Conservation (phyloP, 2,888 invertebrate genomes). For the Zaprionus bogoriensis region DNA sequence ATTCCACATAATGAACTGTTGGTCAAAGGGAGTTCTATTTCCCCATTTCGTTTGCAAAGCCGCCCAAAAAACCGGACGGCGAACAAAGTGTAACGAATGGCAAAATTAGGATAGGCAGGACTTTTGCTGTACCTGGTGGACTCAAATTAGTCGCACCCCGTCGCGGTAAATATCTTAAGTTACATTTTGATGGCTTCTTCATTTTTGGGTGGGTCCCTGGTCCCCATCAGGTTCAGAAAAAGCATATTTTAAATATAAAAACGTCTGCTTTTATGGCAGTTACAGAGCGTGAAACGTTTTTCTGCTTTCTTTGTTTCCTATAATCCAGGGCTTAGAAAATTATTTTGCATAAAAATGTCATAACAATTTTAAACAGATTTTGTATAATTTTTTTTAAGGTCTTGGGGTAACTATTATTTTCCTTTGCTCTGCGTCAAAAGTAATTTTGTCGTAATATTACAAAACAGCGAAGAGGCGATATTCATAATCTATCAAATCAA, state of each 20-base stretch:
- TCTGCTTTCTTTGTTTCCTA: conserved; percentile 19
- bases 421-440: neutral
- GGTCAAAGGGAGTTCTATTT: conserved; percentile 33
- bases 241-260: conserved; percentile 69
- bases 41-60: conserved; percentile 46
- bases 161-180: conserved; percentile 63
- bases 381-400: conserved; percentile 32
- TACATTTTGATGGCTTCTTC: conserved; percentile 76
- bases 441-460: conserved; percentile 23
- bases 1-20: conserved; percentile 81
- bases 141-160: conserved; percentile 68
- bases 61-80: conserved; percentile 14
- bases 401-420: conserved; percentile 13
- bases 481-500: too few relatives aligned
- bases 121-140: conserved; percentile 38
- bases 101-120: conserved; percentile 52
- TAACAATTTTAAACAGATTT: conserved; percentile 75
- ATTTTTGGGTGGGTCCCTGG: conserved; percentile 51
- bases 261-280: conserved; percentile 54
- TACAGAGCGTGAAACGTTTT: conserved; percentile 27
- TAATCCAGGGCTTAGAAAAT: conserved; percentile 32
- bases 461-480: too few relatives aligned
- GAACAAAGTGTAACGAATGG: conserved; percentile 66
- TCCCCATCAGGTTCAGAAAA: conserved; percentile 57
- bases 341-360: conserved; percentile 70